Percentiles rank a stretch among this genome's conserved stretches.
Conservation (phyloP, 2,113 vertebrate genomes). For the Percina caprodes region DNA sequence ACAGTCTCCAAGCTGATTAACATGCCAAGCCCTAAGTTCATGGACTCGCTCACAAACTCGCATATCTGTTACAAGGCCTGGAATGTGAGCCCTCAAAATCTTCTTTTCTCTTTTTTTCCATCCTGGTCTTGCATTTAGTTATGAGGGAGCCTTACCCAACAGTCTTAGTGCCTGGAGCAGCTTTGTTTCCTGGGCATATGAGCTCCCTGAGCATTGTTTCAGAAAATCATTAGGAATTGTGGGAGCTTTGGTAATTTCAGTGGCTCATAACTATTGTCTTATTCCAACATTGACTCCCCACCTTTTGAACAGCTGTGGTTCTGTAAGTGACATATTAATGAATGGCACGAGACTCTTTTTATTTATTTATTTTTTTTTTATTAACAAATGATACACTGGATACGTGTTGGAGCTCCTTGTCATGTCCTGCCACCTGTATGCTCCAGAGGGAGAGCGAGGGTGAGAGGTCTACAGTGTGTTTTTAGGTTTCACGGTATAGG, state of each 20-base stretch:
- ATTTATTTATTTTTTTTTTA: too few relatives aligned
- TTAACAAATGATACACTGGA: too few relatives aligned
- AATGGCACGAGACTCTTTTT: too few relatives aligned
- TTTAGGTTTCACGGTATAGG: too few relatives aligned
- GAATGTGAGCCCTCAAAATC: background rate
- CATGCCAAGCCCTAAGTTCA: background rate
- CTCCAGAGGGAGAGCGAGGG: too few relatives aligned
- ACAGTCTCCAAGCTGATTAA: conserved; percentile 43
- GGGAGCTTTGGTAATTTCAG: background rate
- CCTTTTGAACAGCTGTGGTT: too few relatives aligned
- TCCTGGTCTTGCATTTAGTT: background rate
- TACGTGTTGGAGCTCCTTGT: too few relatives aligned
- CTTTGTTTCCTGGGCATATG: background rate
- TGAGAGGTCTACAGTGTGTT: too few relatives aligned
- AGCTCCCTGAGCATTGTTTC: background rate
- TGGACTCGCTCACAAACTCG: background rate
- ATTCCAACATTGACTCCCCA: too few relatives aligned
- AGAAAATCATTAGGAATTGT: background rate
- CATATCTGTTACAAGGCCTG: background rate
- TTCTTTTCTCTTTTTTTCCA: background rate
- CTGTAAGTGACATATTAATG: too few relatives aligned
- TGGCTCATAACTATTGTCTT: background rate
- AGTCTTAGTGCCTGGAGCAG: background rate
- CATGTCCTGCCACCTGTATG: too few relatives aligned
- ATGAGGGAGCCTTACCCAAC: background rate